Evolutionary conservation across 2,797 vertebrate species (phyloP), one percentile per base, ranked within the genome.

Genomic region (Thunnus albacares): DNA sequence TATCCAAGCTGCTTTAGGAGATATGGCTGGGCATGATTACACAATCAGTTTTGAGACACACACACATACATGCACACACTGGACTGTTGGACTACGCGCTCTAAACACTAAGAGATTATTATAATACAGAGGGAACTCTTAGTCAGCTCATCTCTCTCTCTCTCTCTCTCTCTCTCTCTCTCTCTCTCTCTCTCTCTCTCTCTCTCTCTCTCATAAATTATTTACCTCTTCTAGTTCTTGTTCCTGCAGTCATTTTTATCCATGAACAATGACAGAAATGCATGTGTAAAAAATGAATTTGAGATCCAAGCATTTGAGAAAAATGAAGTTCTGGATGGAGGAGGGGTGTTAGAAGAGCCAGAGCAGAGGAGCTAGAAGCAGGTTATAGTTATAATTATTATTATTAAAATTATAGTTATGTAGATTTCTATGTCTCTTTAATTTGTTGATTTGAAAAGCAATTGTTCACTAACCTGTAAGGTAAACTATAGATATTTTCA

Each of bases 141-240:
- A 0, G 33, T 82, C 60, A 82, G 76, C 79, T 68, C 51, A 51
- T 57, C 26, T 70, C 71, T 53, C 52, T 66, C 5, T 26, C 24
- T 61, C 18, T 49, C 60, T 67, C 47, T 18, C n/a, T 51, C 22
- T 17, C 6, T 52, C 38, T 26, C 17, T 30, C 6, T 30, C 55
- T 28, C 6, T 26, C 22, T 20, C n/a, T 22, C 51, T 26, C 15
- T 30, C 5, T 30, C 55, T 26, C 6, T 26, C 22, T 20, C n/a
- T 22, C 51, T 38, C 43, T 15, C 12, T 41, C 38, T 41, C 12
- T 41, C 12, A 10, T 3, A 14, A 43, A 14, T 14, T 55, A 60
- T 67, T 90, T 92, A 95, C 94, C 93, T 94, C 92, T 22, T 95
- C 93, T 86, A 94, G 80, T 38, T 89, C 87, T 69, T 68, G 87